phyloP scores from a whole-genome alignment of 2,797 vertebrate genomes.

The Squalus acanthias region DNA sequence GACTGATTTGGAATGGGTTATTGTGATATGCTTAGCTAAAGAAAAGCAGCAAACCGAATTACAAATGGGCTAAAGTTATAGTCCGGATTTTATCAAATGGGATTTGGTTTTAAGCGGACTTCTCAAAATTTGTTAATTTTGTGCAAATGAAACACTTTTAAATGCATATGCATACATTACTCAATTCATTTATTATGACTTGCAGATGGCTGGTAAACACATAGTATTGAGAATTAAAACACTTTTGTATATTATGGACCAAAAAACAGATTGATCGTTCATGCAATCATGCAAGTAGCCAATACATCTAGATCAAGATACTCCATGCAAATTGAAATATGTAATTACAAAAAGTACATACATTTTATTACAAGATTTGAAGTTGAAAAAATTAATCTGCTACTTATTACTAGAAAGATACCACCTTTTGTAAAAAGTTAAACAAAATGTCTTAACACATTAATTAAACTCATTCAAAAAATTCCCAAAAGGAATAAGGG shows the following conservation, averaged over 20 bases:
- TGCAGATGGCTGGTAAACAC: not conserved
- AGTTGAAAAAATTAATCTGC: not conserved
- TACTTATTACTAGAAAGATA: not conserved
- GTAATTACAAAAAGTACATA: constrained; percentile 20
- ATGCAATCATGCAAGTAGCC: constrained; percentile 20
- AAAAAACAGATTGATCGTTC: not conserved
- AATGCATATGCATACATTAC: not conserved
- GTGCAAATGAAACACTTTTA: constrained; percentile 5
- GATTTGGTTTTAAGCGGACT: not conserved
- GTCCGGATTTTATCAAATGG: not conserved
- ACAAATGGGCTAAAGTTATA: not conserved
- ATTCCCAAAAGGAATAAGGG: not conserved
- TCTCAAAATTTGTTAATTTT: not conserved
- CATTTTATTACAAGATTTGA: not conserved
- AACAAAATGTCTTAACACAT: not conserved
- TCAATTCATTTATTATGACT: not conserved
- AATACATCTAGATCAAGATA: not conserved
- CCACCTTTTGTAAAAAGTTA: not conserved
- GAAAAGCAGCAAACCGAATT: not conserved
- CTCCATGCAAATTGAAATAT: constrained; percentile 16
- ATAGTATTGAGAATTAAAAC: not conserved
- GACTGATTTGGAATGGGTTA: not conserved
- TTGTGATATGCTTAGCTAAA: not conserved
- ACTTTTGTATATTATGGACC: not conserved
- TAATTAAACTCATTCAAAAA: not conserved